These are phyloP conservation scores for Colostygia pectinataria DNA, from an alignment of 2,888 invertebrate genomes.

Conservation along the genomic window DNA sequence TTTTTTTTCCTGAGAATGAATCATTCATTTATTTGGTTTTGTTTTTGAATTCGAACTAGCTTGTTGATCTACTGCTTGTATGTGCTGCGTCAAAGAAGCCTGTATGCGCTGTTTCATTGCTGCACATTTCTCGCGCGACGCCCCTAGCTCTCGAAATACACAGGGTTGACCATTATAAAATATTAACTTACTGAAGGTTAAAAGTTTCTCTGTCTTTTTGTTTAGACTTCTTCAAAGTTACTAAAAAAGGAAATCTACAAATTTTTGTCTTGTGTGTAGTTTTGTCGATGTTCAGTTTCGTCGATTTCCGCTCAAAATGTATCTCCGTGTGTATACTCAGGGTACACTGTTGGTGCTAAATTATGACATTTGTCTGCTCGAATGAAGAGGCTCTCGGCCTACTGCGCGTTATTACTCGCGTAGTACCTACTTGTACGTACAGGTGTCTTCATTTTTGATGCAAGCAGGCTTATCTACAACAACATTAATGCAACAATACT, in stretches of 20 bases:
- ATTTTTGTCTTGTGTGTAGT: background rate
- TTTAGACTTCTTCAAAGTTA: background rate
- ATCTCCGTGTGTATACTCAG: constrained; percentile 28
- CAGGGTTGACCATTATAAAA: constrained; percentile 24
- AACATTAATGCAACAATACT: too few species aligned
- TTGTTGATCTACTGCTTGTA: background rate
- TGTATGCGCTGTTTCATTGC: constrained; percentile 43
- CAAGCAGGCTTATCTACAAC: background rate
- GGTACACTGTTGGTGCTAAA: constrained; percentile 43
- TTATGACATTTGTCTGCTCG: constrained; percentile 64
- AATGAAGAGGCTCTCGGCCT: constrained; percentile 39
- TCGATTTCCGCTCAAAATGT: background rate
- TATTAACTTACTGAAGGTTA: background rate
- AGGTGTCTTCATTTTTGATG: background rate
- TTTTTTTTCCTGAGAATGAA: too few species aligned
- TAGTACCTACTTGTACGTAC: constrained; percentile 14
- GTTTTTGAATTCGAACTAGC: too few species aligned
- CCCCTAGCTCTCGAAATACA: constrained; percentile 13
- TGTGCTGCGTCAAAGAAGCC: constrained; percentile 11
- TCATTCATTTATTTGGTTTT: too few species aligned
- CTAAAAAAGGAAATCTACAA: too few species aligned
- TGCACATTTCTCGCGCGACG: constrained; percentile 50
- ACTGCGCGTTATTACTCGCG: constrained; percentile 48
- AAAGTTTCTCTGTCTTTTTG: background rate
- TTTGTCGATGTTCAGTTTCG: background rate